Conservation (phyloP, 2,113 vertebrate species). For the Oncorhynchus nerka region DNA sequence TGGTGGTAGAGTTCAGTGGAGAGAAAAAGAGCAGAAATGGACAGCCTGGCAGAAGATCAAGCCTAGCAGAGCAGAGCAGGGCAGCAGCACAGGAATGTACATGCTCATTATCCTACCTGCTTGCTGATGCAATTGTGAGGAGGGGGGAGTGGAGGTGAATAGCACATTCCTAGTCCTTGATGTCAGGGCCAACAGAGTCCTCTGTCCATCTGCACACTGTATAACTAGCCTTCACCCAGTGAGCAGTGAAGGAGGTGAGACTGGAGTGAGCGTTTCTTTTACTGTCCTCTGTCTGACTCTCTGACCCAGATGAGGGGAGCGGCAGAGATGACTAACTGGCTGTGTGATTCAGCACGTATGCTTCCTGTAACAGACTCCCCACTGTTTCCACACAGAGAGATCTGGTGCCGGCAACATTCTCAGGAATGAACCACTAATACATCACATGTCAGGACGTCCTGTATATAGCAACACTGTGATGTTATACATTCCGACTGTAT, state of each 20-base stretch:
- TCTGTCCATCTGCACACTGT: not conserved
- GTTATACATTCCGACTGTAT: not conserved
- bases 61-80: not conserved
- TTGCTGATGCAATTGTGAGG: constrained; percentile 29
- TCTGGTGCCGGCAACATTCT: not conserved
- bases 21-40: not conserved
- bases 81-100: constrained; percentile 34
- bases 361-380: constrained; percentile 25
- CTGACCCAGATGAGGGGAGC: constrained; percentile 47
- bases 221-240: not conserved
- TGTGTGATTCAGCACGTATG: constrained; percentile 28
- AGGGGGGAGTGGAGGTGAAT: constrained; percentile 7
- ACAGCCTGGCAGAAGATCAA: constrained; percentile 20
- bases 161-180: constrained; percentile 57
- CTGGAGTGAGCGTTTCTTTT: not conserved
- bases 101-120: constrained; percentile 18
- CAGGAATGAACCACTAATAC: not conserved
- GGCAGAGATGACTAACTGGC: constrained; percentile 11
- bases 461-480: not conserved
- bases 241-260: constrained; percentile 2
- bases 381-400: constrained; percentile 7
- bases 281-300: not conserved
- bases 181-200: constrained; percentile 24
- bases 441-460: not conserved
- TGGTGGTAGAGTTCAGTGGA: constrained; percentile 32